These are phyloP conservation scores for Agriopis marginaria DNA, from an alignment of 2,888 invertebrate genomes.

Conservation along the genomic window DNA sequence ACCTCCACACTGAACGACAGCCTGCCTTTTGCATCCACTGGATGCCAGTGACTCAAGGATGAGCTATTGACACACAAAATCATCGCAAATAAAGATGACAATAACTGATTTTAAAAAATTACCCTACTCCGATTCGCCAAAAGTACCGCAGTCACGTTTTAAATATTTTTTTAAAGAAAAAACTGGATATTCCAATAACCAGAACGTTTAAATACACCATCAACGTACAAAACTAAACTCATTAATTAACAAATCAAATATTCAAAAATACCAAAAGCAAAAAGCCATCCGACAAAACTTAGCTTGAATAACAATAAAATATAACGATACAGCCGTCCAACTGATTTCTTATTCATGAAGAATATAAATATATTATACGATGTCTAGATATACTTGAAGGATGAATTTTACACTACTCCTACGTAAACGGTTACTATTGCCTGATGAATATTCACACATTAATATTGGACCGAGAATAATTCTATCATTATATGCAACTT, in stretches of 20 bases:
- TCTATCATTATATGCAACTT: slow-evolving; percentile 10
- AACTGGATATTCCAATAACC: background rate
- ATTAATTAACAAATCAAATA: slow-evolving; percentile 48
- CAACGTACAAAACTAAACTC: slow-evolving; percentile 29
- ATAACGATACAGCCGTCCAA: slow-evolving; percentile 37
- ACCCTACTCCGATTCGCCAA: too few species aligned
- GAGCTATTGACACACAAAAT: too few species aligned
- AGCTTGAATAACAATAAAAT: slow-evolving; percentile 47
- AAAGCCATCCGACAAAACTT: slow-evolving; percentile 30
- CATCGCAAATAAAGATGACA: too few species aligned
- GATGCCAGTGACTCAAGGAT: too few species aligned
- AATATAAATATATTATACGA: slow-evolving; percentile 48
- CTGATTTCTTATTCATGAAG: slow-evolving; percentile 52
- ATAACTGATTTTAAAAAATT: too few species aligned
- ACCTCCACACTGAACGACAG: too few species aligned
- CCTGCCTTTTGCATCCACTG: too few species aligned
- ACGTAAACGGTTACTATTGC: slow-evolving; percentile 33
- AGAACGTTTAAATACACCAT: slow-evolving; percentile 5
- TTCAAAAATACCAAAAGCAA: slow-evolving; percentile 29
- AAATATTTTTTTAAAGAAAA: too few species aligned
- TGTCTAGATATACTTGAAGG: slow-evolving; percentile 29
- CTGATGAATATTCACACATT: slow-evolving; percentile 35
- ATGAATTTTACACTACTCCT: slow-evolving; percentile 47
- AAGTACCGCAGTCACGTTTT: too few species aligned
- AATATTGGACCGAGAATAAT: slow-evolving; percentile 5